Base-by-base conservation (phyloP, 2,888 invertebrate species). In the Troglohyphantes excavatus region DNA sequence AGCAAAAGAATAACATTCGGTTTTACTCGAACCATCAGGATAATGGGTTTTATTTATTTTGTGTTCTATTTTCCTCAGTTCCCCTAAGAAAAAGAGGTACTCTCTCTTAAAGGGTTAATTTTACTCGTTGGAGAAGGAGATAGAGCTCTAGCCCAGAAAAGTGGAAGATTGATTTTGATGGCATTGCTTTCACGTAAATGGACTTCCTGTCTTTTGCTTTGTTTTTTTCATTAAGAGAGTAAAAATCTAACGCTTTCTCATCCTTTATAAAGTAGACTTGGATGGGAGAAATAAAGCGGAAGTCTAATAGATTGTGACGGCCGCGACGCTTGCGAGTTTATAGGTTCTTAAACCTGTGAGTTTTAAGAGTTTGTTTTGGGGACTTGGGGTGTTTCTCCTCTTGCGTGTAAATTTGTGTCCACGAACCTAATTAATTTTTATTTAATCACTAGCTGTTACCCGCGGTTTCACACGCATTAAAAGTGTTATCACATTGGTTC, bases 11-110 rank as follows among this genome's bases (percentile, higher is more conserved):
- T 46, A 17, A 23, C 68, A 68, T 43, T 59, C 26, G 21, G 72
- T 63, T 72, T 76, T 85, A 76, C 76, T 75, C 46, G 33, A 65
- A 59, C 76, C 70, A 76, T 85, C 85, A 85, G 26, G 76, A 65
- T 85, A 85, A 85, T 85, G 85, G 85, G 76, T 67, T 85, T 85
- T 75, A 63, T 76, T 85, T n/a, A n/a, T n/a, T n/a, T n/a, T n/a
- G n/a, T n/a, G n/a, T n/a, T n/a, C 76, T 76, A 23, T 75, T 85
- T 68, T 72, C 29, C 65, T 21, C 27, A 27, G 53, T 46, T 27
- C 68, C 5, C 43, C 7, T 3, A 63, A 81, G 72, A 26, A 83
- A 72, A 23, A 17, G 27, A 75, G 76, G 68, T 39, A 75, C 85
- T 76, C 67, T 65, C 39, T 13, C 39, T 75, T 76, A 85, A 85